Conservation (phyloP, 1,140 invertebrate species). For the Odontomachus brunneus region DNA sequence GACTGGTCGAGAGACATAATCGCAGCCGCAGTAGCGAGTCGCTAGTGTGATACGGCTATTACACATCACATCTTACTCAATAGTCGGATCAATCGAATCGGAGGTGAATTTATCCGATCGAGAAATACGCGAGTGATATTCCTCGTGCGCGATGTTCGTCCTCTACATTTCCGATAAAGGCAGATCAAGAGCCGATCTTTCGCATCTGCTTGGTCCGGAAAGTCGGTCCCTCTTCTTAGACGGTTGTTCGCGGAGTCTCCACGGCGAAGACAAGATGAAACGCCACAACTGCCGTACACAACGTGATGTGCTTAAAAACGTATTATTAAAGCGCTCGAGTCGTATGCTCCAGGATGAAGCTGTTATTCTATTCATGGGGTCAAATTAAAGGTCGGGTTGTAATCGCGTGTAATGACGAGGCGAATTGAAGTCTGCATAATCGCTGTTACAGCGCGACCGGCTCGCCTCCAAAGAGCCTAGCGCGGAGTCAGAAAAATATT, state of each 20-base stretch:
- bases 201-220: neutral
- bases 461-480: conserved; percentile 33
- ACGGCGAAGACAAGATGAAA: conserved; percentile 31
- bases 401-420: conserved; percentile 73
- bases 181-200: neutral
- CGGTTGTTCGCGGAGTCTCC: conserved; percentile 9
- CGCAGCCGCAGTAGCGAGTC: no score
- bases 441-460: conserved; percentile 43
- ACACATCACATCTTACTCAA: no score
- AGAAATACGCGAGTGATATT: neutral
- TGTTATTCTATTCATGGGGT: conserved; percentile 70
- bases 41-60: no score
- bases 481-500: conserved; percentile 45
- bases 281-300: conserved; percentile 16
- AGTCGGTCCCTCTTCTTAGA: neutral
- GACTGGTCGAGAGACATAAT: no score
- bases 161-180: neutral
- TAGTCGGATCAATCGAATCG: neutral
- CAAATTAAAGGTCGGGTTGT: conserved; percentile 73
- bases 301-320: conserved; percentile 42
- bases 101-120: neutral
- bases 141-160: no score
- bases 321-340: conserved; percentile 51
- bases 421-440: conserved; percentile 72
- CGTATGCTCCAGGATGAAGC: conserved; percentile 63